These are phyloP conservation scores for Drosophila bipectinata DNA, from an alignment of 1,140 invertebrate species.

Conservation along the genomic window DNA sequence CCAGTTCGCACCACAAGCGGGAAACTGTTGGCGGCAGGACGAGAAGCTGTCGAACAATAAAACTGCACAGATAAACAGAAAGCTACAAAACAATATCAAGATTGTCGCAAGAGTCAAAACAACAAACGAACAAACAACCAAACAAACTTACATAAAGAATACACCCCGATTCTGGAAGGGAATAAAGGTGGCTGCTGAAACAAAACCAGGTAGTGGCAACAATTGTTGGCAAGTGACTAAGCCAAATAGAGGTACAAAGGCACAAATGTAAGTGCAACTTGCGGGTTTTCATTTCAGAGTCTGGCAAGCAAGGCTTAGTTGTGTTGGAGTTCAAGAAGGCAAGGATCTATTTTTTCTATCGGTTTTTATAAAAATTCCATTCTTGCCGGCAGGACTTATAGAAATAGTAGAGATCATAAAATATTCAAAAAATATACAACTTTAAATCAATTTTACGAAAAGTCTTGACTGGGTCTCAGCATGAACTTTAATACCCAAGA, in stretches of 20 bases:
- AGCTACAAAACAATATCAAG: constrained; percentile 33
- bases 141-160: constrained; percentile 20
- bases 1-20: constrained; percentile 27
- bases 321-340: not conserved
- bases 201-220: not conserved
- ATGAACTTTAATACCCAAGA: constrained; percentile 3
- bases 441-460: not conserved
- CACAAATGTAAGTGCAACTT: constrained; percentile 16
- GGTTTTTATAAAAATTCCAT: too few species aligned
- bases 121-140: constrained; percentile 33
- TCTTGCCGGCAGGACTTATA: too few species aligned
- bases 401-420: too few species aligned
- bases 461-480: constrained; percentile 7
- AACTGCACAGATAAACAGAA: constrained; percentile 44
- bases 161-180: not conserved
- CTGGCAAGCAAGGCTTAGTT: constrained; percentile 10
- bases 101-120: constrained; percentile 45
- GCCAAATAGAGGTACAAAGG: not conserved
- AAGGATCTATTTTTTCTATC: not conserved
- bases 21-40: constrained; percentile 12
- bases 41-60: constrained; percentile 49
- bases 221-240: constrained; percentile 28
- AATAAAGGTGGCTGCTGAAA: not conserved
- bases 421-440: too few species aligned
- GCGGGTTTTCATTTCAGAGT: not conserved